Conservation (phyloP, 2,888 invertebrate genomes). For the Lycophotia porphyrea region DNA sequence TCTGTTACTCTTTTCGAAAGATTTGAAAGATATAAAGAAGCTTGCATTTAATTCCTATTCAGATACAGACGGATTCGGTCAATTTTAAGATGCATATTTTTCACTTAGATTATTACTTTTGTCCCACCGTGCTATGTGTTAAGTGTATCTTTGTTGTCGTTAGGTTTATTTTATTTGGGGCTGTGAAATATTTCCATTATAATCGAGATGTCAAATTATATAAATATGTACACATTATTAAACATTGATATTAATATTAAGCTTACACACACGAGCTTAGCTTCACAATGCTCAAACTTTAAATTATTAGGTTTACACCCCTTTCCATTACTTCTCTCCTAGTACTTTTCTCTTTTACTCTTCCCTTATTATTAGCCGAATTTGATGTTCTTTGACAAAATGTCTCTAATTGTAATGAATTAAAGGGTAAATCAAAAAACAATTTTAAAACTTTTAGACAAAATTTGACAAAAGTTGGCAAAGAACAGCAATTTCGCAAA, state of each 20-base stretch:
- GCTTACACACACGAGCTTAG: constrained; percentile 85
- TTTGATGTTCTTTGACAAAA: constrained; percentile 54
- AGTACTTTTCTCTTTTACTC: constrained; percentile 67
- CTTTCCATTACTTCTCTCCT: constrained; percentile 70
- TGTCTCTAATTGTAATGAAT: constrained; percentile 11
- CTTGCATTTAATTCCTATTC: constrained; percentile 8
- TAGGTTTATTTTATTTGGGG: constrained; percentile 68
- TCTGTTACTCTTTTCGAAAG: background rate
- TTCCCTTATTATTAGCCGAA: constrained; percentile 54
- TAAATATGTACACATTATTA: constrained; percentile 66
- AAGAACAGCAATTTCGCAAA: constrained; percentile 45
- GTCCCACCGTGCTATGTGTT: constrained; percentile 43
- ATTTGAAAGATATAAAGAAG: constrained; percentile 10
- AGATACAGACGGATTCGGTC: constrained; percentile 4
- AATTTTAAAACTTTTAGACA: constrained; percentile 11
- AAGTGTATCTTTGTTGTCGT: constrained; percentile 41
- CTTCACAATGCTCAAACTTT: constrained; percentile 82
- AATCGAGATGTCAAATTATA: constrained; percentile 69
- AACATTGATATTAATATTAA: constrained; percentile 80
- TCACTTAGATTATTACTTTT: constrained; percentile 16
- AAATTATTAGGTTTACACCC: constrained; percentile 70
- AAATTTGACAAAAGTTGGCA: constrained; percentile 31
- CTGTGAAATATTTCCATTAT: constrained; percentile 71
- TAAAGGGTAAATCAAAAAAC: constrained; percentile 14
- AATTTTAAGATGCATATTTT: constrained; percentile 39